Evolutionary conservation across 1,140 invertebrate species (phyloP).

Genomic region (Hycleus cichorii): DNA sequence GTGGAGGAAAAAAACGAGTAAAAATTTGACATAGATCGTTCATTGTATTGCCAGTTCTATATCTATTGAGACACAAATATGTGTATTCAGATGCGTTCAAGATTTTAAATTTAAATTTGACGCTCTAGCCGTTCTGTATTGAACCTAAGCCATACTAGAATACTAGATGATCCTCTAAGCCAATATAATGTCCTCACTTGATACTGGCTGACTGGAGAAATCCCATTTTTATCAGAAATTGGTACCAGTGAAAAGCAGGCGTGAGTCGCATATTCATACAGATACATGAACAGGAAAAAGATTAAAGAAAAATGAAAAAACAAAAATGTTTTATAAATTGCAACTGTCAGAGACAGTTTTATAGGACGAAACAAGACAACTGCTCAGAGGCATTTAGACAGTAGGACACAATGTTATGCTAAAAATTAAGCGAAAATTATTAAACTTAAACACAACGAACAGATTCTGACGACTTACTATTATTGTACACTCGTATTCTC

Average conservation of each 20-base stretch:
- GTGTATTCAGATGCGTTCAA: conserved; percentile 20
- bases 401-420: too few relatives aligned
- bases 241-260: conserved; percentile 28
- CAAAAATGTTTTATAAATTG: background rate
- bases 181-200: conserved; percentile 30
- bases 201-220: conserved; percentile 30
- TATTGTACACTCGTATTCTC: too few relatives aligned
- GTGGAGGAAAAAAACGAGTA: background rate
- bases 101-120: conserved; percentile 29
- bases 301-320: background rate
- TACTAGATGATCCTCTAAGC: conserved; percentile 25
- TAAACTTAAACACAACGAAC: too few relatives aligned
- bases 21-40: background rate
- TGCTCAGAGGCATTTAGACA: too few relatives aligned
- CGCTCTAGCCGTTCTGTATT: conserved; percentile 25
- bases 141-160: conserved; percentile 22
- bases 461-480: too few relatives aligned
- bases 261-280: conserved; percentile 27
- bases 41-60: conserved; percentile 11
- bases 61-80: conserved; percentile 23
- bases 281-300: too few relatives aligned
- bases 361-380: too few relatives aligned
- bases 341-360: too few relatives aligned
- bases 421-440: too few relatives aligned
- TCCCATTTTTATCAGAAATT: conserved; percentile 30